These are phyloP conservation scores for Andrena fulva DNA, from an alignment of 2,888 invertebrate species.

Conservation along the genomic window DNA sequence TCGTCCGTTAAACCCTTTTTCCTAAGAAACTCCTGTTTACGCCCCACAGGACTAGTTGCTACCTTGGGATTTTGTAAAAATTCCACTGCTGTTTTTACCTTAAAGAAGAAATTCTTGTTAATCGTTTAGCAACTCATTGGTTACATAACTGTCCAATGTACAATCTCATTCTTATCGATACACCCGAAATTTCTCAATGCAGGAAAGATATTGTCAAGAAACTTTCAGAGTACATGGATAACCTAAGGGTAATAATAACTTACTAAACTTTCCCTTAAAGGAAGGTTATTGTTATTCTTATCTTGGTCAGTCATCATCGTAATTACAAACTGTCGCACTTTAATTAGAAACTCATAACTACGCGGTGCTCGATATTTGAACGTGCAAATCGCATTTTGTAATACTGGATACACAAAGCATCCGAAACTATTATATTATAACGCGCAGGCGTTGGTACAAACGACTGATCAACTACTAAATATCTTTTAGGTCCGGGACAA, in stretches of 20 bases:
- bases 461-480: conserved; percentile 29
- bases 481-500: not conserved
- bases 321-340: conserved; percentile 16
- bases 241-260: conserved; percentile 64
- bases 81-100: conserved; percentile 94
- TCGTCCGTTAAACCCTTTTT: conserved; percentile 91
- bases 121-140: not conserved
- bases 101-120: conserved; percentile 36
- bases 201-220: not conserved
- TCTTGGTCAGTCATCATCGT: conserved; percentile 77
- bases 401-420: conserved; percentile 42
- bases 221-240: conserved; percentile 26
- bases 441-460: conserved; percentile 58
- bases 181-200: not conserved
- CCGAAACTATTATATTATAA: conserved; percentile 21
- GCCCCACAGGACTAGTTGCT: conserved; percentile 89
- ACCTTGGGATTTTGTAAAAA: conserved; percentile 95
- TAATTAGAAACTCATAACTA: conserved; percentile 51
- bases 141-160: conserved; percentile 33
- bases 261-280: conserved; percentile 79
- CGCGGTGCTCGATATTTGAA: conserved; percentile 27
- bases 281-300: conserved; percentile 71
- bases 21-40: conserved; percentile 92
- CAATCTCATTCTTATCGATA: not conserved
- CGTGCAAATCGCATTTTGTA: conserved; percentile 63